These are phyloP conservation scores for Pheosia gnoma DNA, from an alignment of 2,888 invertebrate species.

Conservation along the genomic window DNA sequence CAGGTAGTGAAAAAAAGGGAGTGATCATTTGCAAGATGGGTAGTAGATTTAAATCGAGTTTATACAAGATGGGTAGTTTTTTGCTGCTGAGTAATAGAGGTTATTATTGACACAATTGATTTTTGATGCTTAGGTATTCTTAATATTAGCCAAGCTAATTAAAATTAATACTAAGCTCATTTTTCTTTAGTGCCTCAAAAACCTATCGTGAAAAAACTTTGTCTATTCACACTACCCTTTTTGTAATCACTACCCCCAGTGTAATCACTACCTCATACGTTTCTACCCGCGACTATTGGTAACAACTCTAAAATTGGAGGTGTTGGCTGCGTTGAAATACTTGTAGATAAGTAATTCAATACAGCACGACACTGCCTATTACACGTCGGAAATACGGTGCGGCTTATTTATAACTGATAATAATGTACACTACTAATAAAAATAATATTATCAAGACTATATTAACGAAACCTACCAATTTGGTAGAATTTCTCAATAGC, in stretches of 20 bases:
- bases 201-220: not conserved
- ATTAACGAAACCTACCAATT: not conserved
- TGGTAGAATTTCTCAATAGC: not conserved
- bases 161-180: not conserved
- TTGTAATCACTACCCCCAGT: not conserved
- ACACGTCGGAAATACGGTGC: constrained; percentile 3
- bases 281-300: not conserved
- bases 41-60: not conserved
- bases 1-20: not conserved
- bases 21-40: not conserved
- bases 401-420: not conserved
- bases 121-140: not conserved
- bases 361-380: not conserved
- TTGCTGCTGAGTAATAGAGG: not conserved
- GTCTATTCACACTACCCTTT: not conserved
- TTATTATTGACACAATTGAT: not conserved
- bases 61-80: not conserved
- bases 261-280: not conserved
- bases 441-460: not conserved
- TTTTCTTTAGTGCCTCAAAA: too few relatives aligned
- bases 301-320: not conserved
- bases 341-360: not conserved
- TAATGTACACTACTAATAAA: not conserved
- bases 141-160: not conserved
- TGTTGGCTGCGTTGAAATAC: not conserved